Percentiles rank a stretch among this genome's conserved stretches.
Evolutionary conservation across 2,888 invertebrate species (phyloP).

Genomic region (Drosophila antonietae): DNA sequence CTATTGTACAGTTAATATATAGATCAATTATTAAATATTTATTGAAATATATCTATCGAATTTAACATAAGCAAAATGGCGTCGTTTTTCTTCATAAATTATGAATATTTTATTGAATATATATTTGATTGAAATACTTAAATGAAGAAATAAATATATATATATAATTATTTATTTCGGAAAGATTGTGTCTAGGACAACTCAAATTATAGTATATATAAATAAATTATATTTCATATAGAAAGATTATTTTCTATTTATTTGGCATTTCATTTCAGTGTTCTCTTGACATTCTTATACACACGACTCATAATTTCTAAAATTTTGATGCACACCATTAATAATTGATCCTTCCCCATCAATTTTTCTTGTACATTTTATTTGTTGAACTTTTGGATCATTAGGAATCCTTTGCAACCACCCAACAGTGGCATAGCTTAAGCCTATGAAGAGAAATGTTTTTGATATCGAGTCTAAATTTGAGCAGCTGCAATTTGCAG

Average conservation of each 20-base stretch:
- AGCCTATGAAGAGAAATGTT: constrained; percentile 43
- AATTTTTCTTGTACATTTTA: background rate
- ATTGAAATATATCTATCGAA: constrained; percentile 34
- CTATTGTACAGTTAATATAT: constrained; percentile 25
- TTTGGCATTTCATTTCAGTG: no score
- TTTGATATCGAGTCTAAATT: constrained; percentile 57
- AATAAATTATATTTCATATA: background rate
- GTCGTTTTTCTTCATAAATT: background rate
- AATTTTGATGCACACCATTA: background rate
- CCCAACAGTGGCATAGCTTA: constrained; percentile 28
- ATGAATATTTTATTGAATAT: background rate
- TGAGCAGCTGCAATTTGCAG: constrained; percentile 68
- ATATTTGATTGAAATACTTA: background rate
- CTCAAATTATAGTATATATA: background rate
- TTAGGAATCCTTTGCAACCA: constrained; percentile 39
- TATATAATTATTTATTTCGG: background rate
- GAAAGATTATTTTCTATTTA: no score
- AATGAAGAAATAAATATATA: background rate
- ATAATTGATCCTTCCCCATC: background rate
- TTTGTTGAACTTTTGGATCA: constrained; percentile 30
- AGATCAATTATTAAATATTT: constrained; percentile 41
- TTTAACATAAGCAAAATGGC: constrained; percentile 4
- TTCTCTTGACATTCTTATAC: background rate
- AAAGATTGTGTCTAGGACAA: no score
- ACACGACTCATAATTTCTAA: background rate